Evolutionary conservation across 2,113 vertebrate genomes (phyloP).

Genomic region (Myrmecobius fasciatus): DNA sequence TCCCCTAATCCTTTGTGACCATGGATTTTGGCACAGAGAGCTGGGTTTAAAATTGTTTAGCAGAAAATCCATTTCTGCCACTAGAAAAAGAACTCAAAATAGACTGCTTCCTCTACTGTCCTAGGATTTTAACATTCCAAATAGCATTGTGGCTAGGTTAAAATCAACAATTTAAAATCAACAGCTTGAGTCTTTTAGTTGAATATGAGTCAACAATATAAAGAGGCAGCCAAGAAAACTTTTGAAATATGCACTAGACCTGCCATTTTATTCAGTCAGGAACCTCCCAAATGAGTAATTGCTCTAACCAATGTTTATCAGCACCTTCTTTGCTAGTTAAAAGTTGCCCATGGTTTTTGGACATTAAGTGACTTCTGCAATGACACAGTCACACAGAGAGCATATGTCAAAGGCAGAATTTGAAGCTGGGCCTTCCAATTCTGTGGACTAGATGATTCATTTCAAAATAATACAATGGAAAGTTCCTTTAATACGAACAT

Average conservation of each 20-base stretch:
- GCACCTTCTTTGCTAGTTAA: neutral
- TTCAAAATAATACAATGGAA: neutral
- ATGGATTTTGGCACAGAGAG: neutral
- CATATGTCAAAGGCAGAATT: neutral
- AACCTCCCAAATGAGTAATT: neutral
- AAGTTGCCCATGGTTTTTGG: neutral
- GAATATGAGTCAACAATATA: neutral
- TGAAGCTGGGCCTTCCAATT: neutral
- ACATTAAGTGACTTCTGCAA: neutral
- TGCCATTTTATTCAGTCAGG: neutral
- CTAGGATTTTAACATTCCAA: neutral
- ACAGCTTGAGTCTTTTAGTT: neutral
- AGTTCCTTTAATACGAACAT: neutral
- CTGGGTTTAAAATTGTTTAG: conserved; percentile 35
- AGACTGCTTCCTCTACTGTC: neutral
- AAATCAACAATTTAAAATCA: neutral
- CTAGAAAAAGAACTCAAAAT: conserved; percentile 9
- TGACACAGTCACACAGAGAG: neutral
- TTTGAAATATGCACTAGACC: neutral
- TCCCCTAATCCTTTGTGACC: neutral
- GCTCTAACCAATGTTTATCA: neutral
- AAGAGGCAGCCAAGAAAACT: neutral
- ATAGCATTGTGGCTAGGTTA: conserved; percentile 12
- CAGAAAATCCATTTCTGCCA: neutral
- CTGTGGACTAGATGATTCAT: neutral